Evolutionary conservation across 2,797 vertebrate species (phyloP), one percentile per base, ranked within the genome.

Genomic region (Chaetodon trifasciatus): DNA sequence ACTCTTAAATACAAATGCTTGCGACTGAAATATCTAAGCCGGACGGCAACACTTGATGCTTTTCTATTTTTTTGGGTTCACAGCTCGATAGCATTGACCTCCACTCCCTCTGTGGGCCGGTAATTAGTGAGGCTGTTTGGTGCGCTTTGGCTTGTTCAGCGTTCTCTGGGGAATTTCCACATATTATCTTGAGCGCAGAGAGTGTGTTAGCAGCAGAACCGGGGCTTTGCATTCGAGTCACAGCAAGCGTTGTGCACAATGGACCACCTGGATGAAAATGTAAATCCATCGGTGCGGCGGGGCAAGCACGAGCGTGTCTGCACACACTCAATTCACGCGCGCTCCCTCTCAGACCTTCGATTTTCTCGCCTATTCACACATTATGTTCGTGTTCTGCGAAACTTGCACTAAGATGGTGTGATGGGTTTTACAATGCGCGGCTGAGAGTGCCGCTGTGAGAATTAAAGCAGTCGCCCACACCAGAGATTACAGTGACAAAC

Each of bases 401-500:
- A 85, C 56, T 75, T 63, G 55, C 81, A 44, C 70, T 55, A 68
- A 86, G 73, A 84, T 56, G 62, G 55, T 68, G 74, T 44, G 79
- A 83, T 73, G 72, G 71, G 67, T 81, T 78, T 69, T 76, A 72
- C 62, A 60, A 66, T 84, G 74, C 70, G 89, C 21, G 8, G 75
- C 80, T 69, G 70, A 79, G 68, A 85, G 65, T 21, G 39, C 74
- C 50, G 56, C 83, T 79, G 78, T 80, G 82, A 83, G 86, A 91
- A 82, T 89, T 78, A 71, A 87, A 90, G 78, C 76, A 66, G 65
- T 68, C 79, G 72, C 83, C 91, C 88, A 90, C 88, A 79, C 44
- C 57, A 76, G 75, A 80, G 82, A 91, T 93, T 88, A 88, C 65
- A 62, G 69, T 91, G 89, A 90, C 85, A 90, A 92, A 84, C 24